Base-by-base conservation (phyloP, 2,888 invertebrate genomes). In the Eulithis prunata region DNA sequence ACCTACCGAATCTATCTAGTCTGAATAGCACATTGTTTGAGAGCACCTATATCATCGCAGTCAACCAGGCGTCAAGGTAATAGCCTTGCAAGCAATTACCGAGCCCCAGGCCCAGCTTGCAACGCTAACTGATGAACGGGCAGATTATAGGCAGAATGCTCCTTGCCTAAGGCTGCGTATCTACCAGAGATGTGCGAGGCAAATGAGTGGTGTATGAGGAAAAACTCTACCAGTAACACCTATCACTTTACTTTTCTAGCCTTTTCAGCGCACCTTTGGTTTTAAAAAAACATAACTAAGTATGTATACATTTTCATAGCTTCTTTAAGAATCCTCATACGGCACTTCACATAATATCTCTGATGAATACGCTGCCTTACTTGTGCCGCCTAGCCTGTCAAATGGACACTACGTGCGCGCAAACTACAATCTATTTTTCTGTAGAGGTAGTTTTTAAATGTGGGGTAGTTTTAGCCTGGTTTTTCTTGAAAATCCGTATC, bases 11-110 rank as follows among this genome's bases (percentile, higher is more conserved):
- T 21, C 60, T 46, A 57, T 43, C 54, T 54, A 7, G 21, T 21
- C 21, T 57, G 57, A 38, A 54, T 49, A 43, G 54, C 49, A 59
- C 58, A 59, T 59, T 68, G 66, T 70, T 70, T 64, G 61, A 66
- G 64, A 59, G 64, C 41, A 58, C 36, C 64, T 64, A 58, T 49
- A 64, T 64, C 62, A 66, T 70, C 59, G 57, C 57, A 68, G 63
- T 60, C 47, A 59, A 63, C 43, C 59, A 68, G 70, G 32, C 68
- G 59, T 68, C 55, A 62, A 64, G 56, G 64, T 71, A 71, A 71
- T 62, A 68, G 72, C 71, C 65, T 59, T 55, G 69, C 64, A 71
- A 66, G 73, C 73, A 75, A 75, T 74, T 73, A 75, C 69, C 49
- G 66, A 66, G 58, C 68, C 62, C 64, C 62, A 66, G 69, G 65